Evolutionary conservation across 2,888 invertebrate genomes (phyloP).

Genomic region (Lithophane socia): DNA sequence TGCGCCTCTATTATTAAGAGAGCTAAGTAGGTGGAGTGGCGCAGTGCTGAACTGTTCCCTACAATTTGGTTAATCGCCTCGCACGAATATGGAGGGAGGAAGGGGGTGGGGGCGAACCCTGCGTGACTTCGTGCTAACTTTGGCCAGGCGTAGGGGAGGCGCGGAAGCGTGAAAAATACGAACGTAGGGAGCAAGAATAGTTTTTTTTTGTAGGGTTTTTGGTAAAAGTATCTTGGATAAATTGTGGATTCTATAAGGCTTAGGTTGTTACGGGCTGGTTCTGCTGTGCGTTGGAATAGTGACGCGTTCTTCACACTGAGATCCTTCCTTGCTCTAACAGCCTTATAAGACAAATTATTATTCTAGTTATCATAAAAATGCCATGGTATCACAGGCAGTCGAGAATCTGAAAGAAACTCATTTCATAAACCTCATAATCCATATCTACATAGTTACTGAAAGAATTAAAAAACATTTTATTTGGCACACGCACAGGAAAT

Average conservation of each 20-base stretch:
- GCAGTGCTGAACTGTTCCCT: slow-evolving; percentile 80
- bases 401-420: background rate
- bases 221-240: background rate
- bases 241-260: background rate
- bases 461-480: too few species aligned
- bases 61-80: slow-evolving; percentile 84
- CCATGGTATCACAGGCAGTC: background rate
- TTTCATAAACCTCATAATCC: background rate
- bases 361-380: background rate
- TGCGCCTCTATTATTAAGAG: slow-evolving; percentile 66
- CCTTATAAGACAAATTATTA: background rate
- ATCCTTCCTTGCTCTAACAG: too few species aligned
- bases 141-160: slow-evolving; percentile 40
- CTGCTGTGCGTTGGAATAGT: background rate
- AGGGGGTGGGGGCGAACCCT: slow-evolving; percentile 59
- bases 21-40: slow-evolving; percentile 71
- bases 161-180: slow-evolving; percentile 37
- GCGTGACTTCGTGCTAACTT: slow-evolving; percentile 78
- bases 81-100: slow-evolving; percentile 63
- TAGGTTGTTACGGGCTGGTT: background rate
- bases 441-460: background rate
- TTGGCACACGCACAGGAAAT: too few species aligned
- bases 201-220: background rate
- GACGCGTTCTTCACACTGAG: background rate
- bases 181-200: background rate